Conservation (phyloP, 2,888 invertebrate genomes). For the Myopa testacea region DNA sequence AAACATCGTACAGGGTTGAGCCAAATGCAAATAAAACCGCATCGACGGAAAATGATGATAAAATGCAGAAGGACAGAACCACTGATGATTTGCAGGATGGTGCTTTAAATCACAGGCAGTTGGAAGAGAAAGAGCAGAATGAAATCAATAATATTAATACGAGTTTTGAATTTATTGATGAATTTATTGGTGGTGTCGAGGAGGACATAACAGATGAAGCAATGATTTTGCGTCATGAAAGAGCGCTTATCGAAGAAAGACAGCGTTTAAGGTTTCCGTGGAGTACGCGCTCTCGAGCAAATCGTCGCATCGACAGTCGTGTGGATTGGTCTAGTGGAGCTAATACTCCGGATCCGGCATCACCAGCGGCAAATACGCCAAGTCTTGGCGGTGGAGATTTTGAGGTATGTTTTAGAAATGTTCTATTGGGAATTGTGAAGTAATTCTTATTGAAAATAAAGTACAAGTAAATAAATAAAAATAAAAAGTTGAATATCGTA, state of each 20-base stretch:
- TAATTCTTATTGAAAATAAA: no score
- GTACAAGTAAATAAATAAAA: no score
- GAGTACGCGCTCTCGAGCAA: constrained; percentile 71
- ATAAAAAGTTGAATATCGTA: no score
- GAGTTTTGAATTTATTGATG: neutral
- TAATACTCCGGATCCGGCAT: constrained; percentile 80
- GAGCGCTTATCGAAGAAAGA: constrained; percentile 76
- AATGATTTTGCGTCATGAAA: constrained; percentile 78
- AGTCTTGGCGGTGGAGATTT: constrained; percentile 61
- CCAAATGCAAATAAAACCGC: constrained; percentile 44
- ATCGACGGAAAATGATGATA: constrained; percentile 37
- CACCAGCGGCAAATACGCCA: constrained; percentile 69
- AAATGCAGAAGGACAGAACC: neutral
- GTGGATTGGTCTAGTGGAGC: constrained; percentile 76
- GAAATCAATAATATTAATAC: constrained; percentile 3
- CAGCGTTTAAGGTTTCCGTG: constrained; percentile 72
- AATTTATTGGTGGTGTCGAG: constrained; percentile 70
- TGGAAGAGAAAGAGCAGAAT: neutral
- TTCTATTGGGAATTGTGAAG: neutral
- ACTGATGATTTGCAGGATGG: neutral
- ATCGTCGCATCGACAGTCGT: constrained; percentile 76
- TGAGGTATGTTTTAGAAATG: constrained; percentile 54
- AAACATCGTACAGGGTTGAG: constrained; percentile 31
- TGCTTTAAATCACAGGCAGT: neutral
- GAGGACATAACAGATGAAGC: constrained; percentile 87